Conservation (phyloP, 2,113 vertebrate genomes). For the Lycocorax pyrrhopterus region DNA sequence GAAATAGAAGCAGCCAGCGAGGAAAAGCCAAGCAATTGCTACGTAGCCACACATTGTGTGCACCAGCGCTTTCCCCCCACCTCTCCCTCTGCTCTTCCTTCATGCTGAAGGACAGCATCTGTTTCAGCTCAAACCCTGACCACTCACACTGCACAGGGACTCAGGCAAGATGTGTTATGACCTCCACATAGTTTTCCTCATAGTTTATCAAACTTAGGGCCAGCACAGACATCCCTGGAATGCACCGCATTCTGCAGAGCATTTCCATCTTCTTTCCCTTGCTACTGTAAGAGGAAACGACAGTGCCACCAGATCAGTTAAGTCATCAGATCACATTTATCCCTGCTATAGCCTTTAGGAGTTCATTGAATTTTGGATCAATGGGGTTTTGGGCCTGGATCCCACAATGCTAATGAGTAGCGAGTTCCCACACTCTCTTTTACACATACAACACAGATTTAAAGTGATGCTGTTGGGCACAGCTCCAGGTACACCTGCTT, state of each 20-base stretch:
- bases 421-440: background rate
- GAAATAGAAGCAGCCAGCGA: background rate
- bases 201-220: background rate
- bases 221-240: background rate
- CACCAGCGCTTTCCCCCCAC: fast-evolving
- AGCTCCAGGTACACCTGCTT: background rate
- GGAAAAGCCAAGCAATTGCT: background rate
- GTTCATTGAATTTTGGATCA: constrained; percentile 20
- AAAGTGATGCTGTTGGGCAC: background rate
- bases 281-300: background rate
- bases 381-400: background rate
- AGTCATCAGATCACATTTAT: constrained; percentile 4
- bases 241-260: background rate
- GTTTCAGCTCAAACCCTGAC: background rate
- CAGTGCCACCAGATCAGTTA: background rate
- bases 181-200: background rate
- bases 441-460: background rate
- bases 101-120: background rate
- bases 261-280: background rate
- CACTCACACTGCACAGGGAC: background rate
- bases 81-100: background rate
- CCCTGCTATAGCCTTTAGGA: background rate
- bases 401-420: background rate
- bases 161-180: background rate
- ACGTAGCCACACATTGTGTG: fast-evolving